Evolutionary conservation across 1,140 invertebrate species (phyloP), one percentile per base, ranked within the genome.

Genomic region (Hypothenemus hampei): DNA sequence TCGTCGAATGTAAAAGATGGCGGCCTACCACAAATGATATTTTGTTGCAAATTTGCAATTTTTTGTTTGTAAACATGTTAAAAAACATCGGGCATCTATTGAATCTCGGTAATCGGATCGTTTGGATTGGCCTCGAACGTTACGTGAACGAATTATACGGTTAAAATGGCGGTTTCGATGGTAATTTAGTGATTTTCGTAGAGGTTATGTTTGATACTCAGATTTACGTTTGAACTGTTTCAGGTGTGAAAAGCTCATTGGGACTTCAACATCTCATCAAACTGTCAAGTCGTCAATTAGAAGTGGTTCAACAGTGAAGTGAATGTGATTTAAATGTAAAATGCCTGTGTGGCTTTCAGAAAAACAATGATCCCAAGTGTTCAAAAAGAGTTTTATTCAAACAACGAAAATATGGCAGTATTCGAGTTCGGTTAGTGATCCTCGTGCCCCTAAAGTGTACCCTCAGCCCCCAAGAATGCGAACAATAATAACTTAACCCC

Each of bases 351-450:
- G 21, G 18, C 51, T 48, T 21, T 55, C 52, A 36, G 31, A 52
- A 22, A 61, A 61, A 61, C 58, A 58, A 61, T 61, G 60, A 52
- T 58, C 26, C 47, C 45, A 15, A 43, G 19, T 36, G 44, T 45
- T 23, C 29, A 50, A 31, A 26, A 45, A 24, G 36, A 58, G 19
- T 55, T 50, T 46, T 20, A 56, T 47, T 47, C 49, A 22, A 56
- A 58, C 60, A 61, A 58, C 56, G 60, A 61, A 57, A 68, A 65
- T 63, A 72, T 70, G 70, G 70, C 69, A 43, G 55, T 72, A 60
- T 72, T 72, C 55, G 70, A 72, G 63, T 72, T 72, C 43, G 70
- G 70, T 50, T 72, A 69, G 58, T 55, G 40, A 39, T 35, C 20
- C 4, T 15, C 24, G 39, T 16, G 10, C 39, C 3, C 8, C 8